Evolutionary conservation across 2,113 vertebrate genomes (phyloP).

Genomic region (Rhinopomastus cyanomelas): DNA sequence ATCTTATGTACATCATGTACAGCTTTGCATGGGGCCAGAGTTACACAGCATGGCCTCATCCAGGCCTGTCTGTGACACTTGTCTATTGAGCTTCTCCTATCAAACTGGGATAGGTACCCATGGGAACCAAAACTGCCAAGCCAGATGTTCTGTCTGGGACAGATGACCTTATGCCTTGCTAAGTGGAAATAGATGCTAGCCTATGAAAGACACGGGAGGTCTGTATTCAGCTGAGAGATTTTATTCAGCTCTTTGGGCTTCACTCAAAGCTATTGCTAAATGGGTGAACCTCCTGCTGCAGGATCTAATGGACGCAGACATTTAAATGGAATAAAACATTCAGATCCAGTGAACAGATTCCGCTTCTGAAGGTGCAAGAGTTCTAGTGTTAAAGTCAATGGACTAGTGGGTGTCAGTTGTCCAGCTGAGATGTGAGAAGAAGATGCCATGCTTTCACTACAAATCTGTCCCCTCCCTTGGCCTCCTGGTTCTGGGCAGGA

Average conservation of each 20-base stretch:
- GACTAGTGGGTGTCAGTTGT: not conserved
- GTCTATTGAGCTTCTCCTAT: not conserved
- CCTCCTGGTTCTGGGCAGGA: not conserved
- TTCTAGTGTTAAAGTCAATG: not conserved
- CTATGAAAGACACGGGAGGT: not conserved
- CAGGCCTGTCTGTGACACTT: not conserved
- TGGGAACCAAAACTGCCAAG: not conserved
- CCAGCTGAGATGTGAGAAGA: not conserved
- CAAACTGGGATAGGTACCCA: not conserved
- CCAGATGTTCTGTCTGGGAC: not conserved
- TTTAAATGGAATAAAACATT: not conserved
- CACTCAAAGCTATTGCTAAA: not conserved
- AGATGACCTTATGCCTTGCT: not conserved
- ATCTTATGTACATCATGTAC: not conserved
- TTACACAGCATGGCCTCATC: not conserved
- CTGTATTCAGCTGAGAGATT: not conserved
- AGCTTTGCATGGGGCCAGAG: not conserved
- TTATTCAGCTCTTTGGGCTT: not conserved
- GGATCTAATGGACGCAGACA: not conserved
- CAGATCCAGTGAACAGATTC: not conserved
- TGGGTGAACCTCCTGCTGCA: not conserved
- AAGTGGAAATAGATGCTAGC: not conserved
- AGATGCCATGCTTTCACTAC: rapidly evolving
- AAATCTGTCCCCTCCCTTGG: not conserved
- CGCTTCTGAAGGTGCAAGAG: not conserved